These are phyloP conservation scores for Montipora capitata DNA, from an alignment of 92 coral and sea anemone species.

Conservation along the genomic window DNA sequence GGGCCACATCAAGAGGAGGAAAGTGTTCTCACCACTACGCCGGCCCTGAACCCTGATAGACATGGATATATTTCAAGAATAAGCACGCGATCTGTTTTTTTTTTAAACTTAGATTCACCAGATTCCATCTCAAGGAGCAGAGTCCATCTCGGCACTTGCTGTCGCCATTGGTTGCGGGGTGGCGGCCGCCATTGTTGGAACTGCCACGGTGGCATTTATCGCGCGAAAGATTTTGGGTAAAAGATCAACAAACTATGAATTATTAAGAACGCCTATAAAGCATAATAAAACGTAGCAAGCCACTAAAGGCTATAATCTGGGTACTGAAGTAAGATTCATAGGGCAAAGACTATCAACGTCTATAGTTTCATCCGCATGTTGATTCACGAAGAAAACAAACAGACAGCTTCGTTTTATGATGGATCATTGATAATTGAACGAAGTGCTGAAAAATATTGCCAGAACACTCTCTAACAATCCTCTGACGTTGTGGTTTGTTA, in stretches of 20 bases:
- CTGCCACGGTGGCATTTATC: constrained; percentile 98
- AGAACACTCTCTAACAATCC: too few relatives aligned
- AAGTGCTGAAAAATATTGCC: too few relatives aligned
- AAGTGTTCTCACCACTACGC: too few relatives aligned
- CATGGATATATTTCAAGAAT: too few relatives aligned
- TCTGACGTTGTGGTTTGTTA: too few relatives aligned
- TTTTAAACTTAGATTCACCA: constrained; percentile 77
- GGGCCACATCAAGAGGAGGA: too few relatives aligned
- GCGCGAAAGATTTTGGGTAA: constrained; percentile 96
- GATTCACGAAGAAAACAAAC: too few relatives aligned
- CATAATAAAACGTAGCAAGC: constrained; percentile 42
- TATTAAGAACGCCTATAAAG: constrained; percentile 89
- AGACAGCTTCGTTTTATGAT: too few relatives aligned
- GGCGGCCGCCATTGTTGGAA: constrained; percentile 98
- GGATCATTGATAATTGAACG: too few relatives aligned
- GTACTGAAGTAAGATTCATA: background rate
- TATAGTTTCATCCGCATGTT: too few relatives aligned
- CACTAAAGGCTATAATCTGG: background rate
- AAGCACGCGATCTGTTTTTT: background rate
- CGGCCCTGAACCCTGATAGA: too few relatives aligned
- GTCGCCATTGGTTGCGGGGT: constrained; percentile 99
- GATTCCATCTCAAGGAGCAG: constrained; percentile 78
- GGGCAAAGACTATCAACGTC: background rate
- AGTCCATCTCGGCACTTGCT: constrained; percentile 98
- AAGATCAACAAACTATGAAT: constrained; percentile 95